phyloP scores from a whole-genome alignment of 2,888 invertebrate genomes.

The Eupithecia vulgata region DNA sequence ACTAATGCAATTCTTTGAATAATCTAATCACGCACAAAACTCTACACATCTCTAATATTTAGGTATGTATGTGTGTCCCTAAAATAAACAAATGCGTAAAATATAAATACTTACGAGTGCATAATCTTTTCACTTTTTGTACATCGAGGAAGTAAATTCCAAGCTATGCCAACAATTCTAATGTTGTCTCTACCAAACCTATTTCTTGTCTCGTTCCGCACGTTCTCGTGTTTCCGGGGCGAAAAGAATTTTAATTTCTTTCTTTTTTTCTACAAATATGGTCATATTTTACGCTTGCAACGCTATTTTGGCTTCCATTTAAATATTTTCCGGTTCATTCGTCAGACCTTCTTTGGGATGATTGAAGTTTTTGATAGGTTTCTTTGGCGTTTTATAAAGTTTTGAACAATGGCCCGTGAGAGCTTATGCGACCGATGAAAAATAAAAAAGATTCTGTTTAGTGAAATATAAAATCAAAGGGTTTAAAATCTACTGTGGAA shows the following conservation, averaged over 20 bases:
- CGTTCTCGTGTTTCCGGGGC: slow-evolving; percentile 68
- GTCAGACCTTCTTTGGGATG: slow-evolving; percentile 74
- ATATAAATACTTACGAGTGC: not conserved
- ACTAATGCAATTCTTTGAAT: not conserved
- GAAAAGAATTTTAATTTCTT: slow-evolving; percentile 70
- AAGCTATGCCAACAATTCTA: slow-evolving; percentile 61
- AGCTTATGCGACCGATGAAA: not conserved
- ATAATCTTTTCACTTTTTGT: not conserved
- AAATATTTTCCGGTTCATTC: slow-evolving; percentile 82
- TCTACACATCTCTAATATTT: too few relatives aligned
- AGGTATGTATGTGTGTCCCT: too few relatives aligned
- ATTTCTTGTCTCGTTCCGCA: slow-evolving; percentile 67
- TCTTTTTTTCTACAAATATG: slow-evolving; percentile 65
- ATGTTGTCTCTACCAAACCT: slow-evolving; percentile 59
- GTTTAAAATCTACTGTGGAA: not conserved
- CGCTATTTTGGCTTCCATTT: slow-evolving; percentile 81
- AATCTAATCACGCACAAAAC: not conserved
- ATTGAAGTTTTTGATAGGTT: slow-evolving; percentile 68
- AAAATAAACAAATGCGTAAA: not conserved
- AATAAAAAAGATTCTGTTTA: not conserved
- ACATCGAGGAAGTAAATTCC: slow-evolving; percentile 45
- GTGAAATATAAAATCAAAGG: not conserved
- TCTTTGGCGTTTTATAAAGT: not conserved
- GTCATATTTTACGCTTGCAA: slow-evolving; percentile 77
- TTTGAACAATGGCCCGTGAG: slow-evolving; percentile 11